phyloP scores from a whole-genome alignment of 2,797 vertebrate genomes.

The Cyprinella venusta region DNA sequence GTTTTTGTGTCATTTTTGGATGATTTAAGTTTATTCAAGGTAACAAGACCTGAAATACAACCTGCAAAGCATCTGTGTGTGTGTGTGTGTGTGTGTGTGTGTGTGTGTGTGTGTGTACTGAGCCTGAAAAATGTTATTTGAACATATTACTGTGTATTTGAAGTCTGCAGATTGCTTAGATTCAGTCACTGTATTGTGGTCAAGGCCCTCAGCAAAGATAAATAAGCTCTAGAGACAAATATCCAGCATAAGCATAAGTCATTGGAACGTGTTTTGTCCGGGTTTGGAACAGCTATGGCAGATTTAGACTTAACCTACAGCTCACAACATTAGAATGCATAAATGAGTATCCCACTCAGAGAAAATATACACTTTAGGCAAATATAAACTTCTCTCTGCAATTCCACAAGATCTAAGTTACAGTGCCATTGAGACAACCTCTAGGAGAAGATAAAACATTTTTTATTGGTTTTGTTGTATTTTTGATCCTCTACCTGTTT shows the following conservation, averaged over 20 bases:
- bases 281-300: neutral
- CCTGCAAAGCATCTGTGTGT: no score
- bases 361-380: neutral
- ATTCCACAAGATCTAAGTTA: neutral
- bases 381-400: neutral
- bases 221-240: neutral
- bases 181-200: conserved; percentile 1
- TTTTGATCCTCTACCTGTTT: conserved; percentile 71
- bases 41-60: neutral
- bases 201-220: neutral
- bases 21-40: neutral
- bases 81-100: no score
- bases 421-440: neutral
- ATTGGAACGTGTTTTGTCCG: neutral
- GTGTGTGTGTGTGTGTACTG: no score
- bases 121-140: neutral
- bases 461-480: neutral
- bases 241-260: conserved; percentile 6
- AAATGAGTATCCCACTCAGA: neutral
- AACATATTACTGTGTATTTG: neutral
- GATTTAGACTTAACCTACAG: neutral
- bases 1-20: neutral
- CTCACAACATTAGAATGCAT: neutral
- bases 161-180: neutral
- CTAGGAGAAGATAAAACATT: neutral